Conservation (phyloP, 1,140 invertebrate species). For the Meloidogyne floridensis region DNA sequence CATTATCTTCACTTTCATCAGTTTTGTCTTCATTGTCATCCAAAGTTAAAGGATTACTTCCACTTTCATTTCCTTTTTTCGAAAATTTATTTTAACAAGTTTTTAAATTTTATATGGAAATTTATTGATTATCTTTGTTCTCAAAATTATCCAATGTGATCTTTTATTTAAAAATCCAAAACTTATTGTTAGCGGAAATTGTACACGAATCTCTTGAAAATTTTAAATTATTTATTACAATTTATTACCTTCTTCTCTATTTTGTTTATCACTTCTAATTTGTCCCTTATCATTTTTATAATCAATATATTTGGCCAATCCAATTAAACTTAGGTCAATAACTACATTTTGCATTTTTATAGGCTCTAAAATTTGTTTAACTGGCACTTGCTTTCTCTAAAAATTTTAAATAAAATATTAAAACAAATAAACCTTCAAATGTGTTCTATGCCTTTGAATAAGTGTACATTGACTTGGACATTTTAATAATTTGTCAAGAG, state of each 20-base stretch:
- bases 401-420: not conserved
- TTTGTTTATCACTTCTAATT: not conserved
- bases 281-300: not conserved
- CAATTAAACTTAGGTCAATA: not conserved
- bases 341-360: not conserved
- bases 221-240: not conserved
- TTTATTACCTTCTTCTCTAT: not conserved
- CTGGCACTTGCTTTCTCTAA: not conserved
- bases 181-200: too few relatives aligned
- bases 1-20: not conserved
- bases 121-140: too few relatives aligned
- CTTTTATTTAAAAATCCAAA: too few relatives aligned
- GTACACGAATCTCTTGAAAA: too few relatives aligned
- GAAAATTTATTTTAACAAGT: not conserved
- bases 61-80: not conserved
- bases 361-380: not conserved
- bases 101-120: too few relatives aligned
- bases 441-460: conserved; percentile 1
- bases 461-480: not conserved
- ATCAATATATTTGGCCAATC: conserved; percentile 1
- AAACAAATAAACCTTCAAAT: not conserved
- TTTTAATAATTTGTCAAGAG: not conserved
- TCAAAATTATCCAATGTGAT: too few relatives aligned
- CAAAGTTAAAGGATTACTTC: not conserved
- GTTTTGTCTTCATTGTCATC: not conserved